Evolutionary conservation across 2,888 invertebrate species (phyloP), one percentile per base, ranked within the genome.

Genomic region (Andrena minutula): DNA sequence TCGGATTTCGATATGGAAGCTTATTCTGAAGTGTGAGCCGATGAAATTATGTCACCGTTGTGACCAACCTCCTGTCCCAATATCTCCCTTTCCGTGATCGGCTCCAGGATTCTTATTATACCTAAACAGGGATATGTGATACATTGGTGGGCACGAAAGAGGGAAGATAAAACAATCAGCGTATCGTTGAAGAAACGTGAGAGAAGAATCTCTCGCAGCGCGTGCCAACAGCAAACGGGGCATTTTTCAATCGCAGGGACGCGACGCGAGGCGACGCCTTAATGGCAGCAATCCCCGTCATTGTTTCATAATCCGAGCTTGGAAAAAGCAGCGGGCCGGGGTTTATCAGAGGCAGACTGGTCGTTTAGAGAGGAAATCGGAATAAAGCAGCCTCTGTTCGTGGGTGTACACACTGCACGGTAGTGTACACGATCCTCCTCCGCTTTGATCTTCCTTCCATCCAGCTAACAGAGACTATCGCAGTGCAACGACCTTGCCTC

Each of bases 401-500:
- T 65, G 79, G 77, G 60, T 63, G 80, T 61, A 71, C 41, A 71
- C 41, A 41, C 16, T 16, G 41, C 16, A 41, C 41, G 41, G 16
- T 5, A 41, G 41, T 16, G 35, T 28, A 68, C 56, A 63, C 73
- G 61, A 65, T 70, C 58, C 69, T 63, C 60, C 23, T 26, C 23
- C 58, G 65, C 77, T 84, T 82, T 75, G 78, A 86, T 82, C 82
- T 79, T 78, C 35, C 82, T 75, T 76, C 58, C 83, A 49, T 77
- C 41, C 26, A 35, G 20, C 51, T 49, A 26, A 49, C 75, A 53
- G 76, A 20, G 49, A 35, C 30, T 58, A 61, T 60, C 68, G 28
- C 64, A 58, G 86, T 72, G 73, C 88, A 89, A 86, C 66, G 87
- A 88, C 89, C 87, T 66, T 69, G 61, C 74, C 58, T 64, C 28